Conservation (phyloP, 2,888 invertebrate species). For the Caenorhabditis panamensis region DNA sequence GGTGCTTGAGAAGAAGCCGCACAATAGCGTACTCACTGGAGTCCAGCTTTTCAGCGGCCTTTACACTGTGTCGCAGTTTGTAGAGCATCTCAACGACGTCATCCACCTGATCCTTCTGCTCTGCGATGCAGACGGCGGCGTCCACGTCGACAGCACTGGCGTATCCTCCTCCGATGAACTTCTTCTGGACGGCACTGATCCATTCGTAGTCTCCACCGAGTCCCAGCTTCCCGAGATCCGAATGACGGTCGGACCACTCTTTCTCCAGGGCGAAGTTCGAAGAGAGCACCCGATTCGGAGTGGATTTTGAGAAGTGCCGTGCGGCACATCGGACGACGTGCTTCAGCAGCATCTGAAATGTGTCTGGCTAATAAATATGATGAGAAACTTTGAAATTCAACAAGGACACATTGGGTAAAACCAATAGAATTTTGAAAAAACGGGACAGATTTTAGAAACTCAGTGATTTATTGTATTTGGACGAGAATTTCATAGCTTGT, state of each 20-base stretch:
- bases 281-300: constrained; percentile 36
- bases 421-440: too few relatives aligned
- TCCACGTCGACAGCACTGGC: constrained; percentile 80
- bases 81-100: constrained; percentile 77
- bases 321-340: neutral
- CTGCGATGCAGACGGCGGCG: constrained; percentile 76
- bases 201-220: constrained; percentile 80
- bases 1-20: constrained; percentile 83
- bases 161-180: constrained; percentile 77
- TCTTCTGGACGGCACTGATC: constrained; percentile 79
- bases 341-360: constrained; percentile 48
- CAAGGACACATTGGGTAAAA: too few relatives aligned
- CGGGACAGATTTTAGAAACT: too few relatives aligned
- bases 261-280: constrained; percentile 61
- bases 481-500: neutral
- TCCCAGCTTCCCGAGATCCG: constrained; percentile 67
- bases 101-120: constrained; percentile 77
- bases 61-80: constrained; percentile 85
- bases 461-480: neutral
- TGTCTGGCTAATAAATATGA: too few relatives aligned
- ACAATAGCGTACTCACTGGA: constrained; percentile 91
- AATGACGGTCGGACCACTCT: constrained; percentile 70
- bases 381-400: too few relatives aligned
- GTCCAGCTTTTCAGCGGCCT: constrained; percentile 86
- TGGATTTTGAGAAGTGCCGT: constrained; percentile 24